Conservation (phyloP, 1,140 invertebrate genomes). For the Ditylenchus dipsaci region DNA sequence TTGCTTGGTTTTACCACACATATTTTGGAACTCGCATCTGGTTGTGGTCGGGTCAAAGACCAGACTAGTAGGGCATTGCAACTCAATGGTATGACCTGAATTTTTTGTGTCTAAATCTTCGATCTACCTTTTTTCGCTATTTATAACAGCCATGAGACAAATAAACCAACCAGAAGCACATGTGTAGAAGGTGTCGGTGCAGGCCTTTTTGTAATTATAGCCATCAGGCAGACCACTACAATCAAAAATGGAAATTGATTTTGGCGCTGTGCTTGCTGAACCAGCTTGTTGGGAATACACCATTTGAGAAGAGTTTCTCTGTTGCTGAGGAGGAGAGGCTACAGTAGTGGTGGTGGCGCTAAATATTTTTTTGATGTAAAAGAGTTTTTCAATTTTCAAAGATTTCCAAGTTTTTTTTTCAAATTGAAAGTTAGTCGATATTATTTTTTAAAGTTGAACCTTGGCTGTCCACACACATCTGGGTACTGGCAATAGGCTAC, state of each 20-base stretch:
- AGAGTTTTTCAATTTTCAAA: too few relatives aligned
- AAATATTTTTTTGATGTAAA: too few relatives aligned
- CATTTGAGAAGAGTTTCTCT: too few relatives aligned
- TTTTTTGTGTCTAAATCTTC: background rate
- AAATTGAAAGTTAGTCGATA: too few relatives aligned
- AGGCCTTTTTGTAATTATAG: conserved; percentile 13
- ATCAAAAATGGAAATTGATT: background rate
- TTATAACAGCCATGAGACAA: too few relatives aligned
- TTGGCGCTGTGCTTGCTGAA: background rate
- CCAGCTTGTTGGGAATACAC: background rate
- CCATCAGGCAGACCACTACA: conserved; percentile 5
- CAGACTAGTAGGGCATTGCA: conserved; percentile 18
- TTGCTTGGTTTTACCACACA: conserved; percentile 1
- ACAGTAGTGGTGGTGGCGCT: background rate
- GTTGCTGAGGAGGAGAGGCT: background rate
- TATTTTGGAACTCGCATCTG: conserved; percentile 16
- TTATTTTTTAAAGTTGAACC: too few relatives aligned
- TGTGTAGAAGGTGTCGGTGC: conserved; percentile 14
- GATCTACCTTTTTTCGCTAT: too few relatives aligned
- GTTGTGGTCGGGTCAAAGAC: conserved; percentile 23
- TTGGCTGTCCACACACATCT: conserved; percentile 1
- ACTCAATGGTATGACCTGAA: conserved; percentile 14
- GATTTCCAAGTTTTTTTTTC: too few relatives aligned
- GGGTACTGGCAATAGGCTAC: conserved; percentile 6
- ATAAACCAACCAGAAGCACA: background rate